Base-by-base conservation (phyloP, 2,113 vertebrate species). In the Myocastor coypus region DNA sequence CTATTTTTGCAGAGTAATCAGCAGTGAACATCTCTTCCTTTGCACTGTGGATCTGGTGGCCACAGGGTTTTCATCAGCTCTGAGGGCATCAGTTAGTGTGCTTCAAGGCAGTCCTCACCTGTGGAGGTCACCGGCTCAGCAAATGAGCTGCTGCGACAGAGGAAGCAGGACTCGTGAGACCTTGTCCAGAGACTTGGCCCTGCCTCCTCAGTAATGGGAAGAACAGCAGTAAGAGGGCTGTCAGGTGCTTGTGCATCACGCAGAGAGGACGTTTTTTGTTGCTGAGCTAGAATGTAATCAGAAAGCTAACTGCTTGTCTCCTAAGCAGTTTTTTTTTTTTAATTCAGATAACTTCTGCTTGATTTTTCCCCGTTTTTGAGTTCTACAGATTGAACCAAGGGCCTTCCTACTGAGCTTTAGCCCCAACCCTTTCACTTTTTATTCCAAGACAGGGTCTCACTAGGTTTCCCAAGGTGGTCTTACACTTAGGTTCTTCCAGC, bases 211-310 rank as follows among this genome's bases (percentile, higher is more conserved):
- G 42, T 94, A 63, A 80, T 97, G 63, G 16, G 93, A 98, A 98
- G 83, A 88, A 75, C 91, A 85, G 84, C n/a, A 13, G 2, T 5
- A 46, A 89, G 78, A 97, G 95, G 95, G 69, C 4, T 46, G 94
- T 95, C 97, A 94, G 94, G 97, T 97, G 97, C 96, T 96, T 94
- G 92, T 40, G 66, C 4, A 71, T 93, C 94, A 93, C 92, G 91
- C 97, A 97, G 81, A 75, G 80, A 88, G 81, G 95, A 68, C 7
- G 37, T 97, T 97, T 96, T 96, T 91, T 42, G 10, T 66, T 97
- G 87, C 96, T 69, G 73, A 92, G 87, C 91, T 96, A 96, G 92
- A 97, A 96, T 94, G 34, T 92, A 93, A 96, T 97, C 57, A 93
- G 98, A 96, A 98, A 57, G 16, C 52, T 52, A 52, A 55, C 55